Base-by-base conservation (phyloP, 1,140 invertebrate species). In the Pogonognathellus flavescens region DNA sequence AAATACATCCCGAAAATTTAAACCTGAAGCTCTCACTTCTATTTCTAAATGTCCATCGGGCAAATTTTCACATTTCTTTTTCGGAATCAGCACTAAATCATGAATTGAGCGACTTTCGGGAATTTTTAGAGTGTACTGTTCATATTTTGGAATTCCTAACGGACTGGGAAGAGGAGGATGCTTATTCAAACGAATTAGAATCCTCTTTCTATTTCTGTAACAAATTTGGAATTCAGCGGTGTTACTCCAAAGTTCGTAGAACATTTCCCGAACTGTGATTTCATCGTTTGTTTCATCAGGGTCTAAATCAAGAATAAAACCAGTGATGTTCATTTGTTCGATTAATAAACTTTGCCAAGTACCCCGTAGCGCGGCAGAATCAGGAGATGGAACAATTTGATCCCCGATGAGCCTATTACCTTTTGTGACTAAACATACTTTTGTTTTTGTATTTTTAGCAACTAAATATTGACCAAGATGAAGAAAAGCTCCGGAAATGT, bases 1-100 rank as follows among this genome's bases (percentile, higher is more conserved):
- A 50, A 86, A 83, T 0, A 86, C 14, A 80, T 86, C 85, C 18
- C 80, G 22, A 22, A 86, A 86, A 31, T 86, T 86, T 16, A 86
- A 49, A 7, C 80, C 85, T 14, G 80, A 55, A 20, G 80, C 80
- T 9, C 55, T 0, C 0, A 81, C 50, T 55, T 81, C 50, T 1
- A 81, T 41, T 18, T 55, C 50, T 53, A 81, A 14, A 0, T 81
- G 1, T 14, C 20, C 8, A 22, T 57, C 25, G 13, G 20, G 0
- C 22, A 81, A 18, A 57, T 1, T 5, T 3, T 14, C 50, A 8
- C 11, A 5, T 41, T 81, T 53, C 0, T 3, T 57, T 0, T 20
- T 22, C 18, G 50, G 22, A 0, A 55, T 31, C 31, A 76, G 49
- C 31, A 76, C 41, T 7, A 81, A 59, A 81, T 81, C 80, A 8